Percentiles rank a stretch among this genome's conserved stretches.
phyloP scores from a whole-genome alignment of 1,140 invertebrate genomes.

The Myzus persicae region DNA sequence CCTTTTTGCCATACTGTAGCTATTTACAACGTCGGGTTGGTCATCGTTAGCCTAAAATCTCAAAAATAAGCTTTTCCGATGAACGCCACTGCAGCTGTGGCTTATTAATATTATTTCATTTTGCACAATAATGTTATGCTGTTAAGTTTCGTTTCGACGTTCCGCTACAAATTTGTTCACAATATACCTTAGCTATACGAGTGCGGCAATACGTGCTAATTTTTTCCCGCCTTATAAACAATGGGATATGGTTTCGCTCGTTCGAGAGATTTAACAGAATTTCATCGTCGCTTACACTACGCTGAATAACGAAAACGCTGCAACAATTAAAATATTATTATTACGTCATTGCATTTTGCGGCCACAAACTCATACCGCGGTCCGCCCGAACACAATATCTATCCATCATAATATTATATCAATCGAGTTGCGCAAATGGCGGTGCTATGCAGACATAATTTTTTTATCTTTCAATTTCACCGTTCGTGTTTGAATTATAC shows the following conservation, averaged over 20 bases:
- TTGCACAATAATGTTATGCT: neutral
- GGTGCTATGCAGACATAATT: neutral
- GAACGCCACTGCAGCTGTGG: no score
- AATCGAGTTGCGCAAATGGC: neutral
- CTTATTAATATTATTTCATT: no score
- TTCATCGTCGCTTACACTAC: neutral
- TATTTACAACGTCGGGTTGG: no score
- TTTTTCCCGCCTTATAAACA: neutral
- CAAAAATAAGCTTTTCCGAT: no score
- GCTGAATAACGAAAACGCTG: neutral
- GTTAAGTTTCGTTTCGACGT: neutral
- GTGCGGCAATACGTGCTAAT: neutral
- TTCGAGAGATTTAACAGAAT: neutral
- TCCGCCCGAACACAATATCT: neutral
- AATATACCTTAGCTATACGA: neutral
- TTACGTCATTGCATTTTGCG: neutral
- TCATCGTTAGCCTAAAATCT: no score
- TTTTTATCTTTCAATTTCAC: neutral
- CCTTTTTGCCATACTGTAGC: no score
- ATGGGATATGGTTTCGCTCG: neutral
- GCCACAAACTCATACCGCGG: neutral
- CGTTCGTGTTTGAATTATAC: neutral
- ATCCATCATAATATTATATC: neutral
- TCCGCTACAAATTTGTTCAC: neutral
- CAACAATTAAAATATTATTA: neutral